phyloP scores from a whole-genome alignment of 2,113 vertebrate species.

The Mormyrus lacerda region DNA sequence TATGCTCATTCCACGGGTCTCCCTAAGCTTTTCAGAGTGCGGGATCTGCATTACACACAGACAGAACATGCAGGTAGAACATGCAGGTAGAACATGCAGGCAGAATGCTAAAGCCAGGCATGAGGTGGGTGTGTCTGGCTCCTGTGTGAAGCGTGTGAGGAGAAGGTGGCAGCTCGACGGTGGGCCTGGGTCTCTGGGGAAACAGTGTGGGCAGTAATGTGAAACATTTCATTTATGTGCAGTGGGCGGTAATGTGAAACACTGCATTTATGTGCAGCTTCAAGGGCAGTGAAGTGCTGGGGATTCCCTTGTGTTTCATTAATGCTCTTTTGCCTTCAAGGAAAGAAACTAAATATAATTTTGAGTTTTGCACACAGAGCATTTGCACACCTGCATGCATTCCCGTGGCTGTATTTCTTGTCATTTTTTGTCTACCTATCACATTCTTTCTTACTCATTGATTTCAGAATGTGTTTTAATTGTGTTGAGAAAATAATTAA shows the following conservation, averaged over 20 bases:
- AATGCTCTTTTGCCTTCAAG: neutral
- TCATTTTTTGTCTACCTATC: neutral
- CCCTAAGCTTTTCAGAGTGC: neutral
- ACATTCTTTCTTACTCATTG: neutral
- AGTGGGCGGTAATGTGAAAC: neutral
- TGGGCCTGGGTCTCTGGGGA: neutral
- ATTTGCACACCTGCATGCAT: neutral
- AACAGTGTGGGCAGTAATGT: neutral
- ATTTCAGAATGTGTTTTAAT: neutral
- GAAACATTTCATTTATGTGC: too few species aligned
- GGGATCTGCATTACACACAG: neutral
- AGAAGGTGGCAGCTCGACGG: neutral
- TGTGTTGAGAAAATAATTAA: neutral
- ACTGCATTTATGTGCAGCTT: neutral
- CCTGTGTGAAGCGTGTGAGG: neutral
- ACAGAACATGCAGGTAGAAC: neutral
- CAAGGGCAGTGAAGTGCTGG: neutral
- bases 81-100: neutral
- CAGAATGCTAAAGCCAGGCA: neutral
- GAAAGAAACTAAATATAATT: neutral
- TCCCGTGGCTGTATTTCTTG: neutral
- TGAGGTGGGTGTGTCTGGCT: neutral
- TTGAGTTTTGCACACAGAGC: neutral
- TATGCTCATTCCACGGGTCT: neutral
- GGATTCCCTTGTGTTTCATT: neutral